Evolutionary conservation across 2,113 vertebrate species (phyloP), one percentile per base, ranked within the genome.

Genomic region (Morone chrysops): DNA sequence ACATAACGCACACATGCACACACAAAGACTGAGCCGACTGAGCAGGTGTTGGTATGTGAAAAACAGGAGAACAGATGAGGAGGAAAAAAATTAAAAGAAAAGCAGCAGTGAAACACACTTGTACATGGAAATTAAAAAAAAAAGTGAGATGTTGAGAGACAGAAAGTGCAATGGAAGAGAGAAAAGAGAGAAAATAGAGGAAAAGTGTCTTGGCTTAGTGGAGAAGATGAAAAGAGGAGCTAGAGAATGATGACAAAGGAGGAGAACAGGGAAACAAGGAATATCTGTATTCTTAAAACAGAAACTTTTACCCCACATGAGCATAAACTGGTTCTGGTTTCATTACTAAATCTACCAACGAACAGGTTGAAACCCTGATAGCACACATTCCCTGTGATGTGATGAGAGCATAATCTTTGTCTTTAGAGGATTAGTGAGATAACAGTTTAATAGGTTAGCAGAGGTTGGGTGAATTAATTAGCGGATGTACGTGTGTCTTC

Each of bases 381-480:
- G 67, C 16, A n/a, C 20, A 65, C 51, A 38, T 17, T 73, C 5
- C 17, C 36, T 70, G 70, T 50, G 40, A 86, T 54, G 74, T 79
- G 65, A 74, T 63, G 70, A 56, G 5, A 10, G 36, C 38, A 17
- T 75, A 75, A 80, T 66, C 84, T 77, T 75, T 75, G 50, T 77
- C 70, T 36, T 80, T 47, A 50, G 51, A 56, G 66, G 63, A 88
- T 84, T 78, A 81, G 60, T 11, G 12, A 81, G 68, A 82, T 69
- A 66, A 63, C 38, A 80, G 60, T 13, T 65, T 77, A 76, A 78
- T 80, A 75, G 68, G 66, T 86, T 66, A 71, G 17, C 9, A 45
- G 76, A 83, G 71, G 76, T 63, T 85, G 90, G 87, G 56, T 75
- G 45, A 63, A 73, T 89, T 81, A 88, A 91, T 89, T 84, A 87